Evolutionary conservation across 2,113 vertebrate species (phyloP), one percentile per base, ranked within the genome.

Genomic region (Excalfactoria chinensis): DNA sequence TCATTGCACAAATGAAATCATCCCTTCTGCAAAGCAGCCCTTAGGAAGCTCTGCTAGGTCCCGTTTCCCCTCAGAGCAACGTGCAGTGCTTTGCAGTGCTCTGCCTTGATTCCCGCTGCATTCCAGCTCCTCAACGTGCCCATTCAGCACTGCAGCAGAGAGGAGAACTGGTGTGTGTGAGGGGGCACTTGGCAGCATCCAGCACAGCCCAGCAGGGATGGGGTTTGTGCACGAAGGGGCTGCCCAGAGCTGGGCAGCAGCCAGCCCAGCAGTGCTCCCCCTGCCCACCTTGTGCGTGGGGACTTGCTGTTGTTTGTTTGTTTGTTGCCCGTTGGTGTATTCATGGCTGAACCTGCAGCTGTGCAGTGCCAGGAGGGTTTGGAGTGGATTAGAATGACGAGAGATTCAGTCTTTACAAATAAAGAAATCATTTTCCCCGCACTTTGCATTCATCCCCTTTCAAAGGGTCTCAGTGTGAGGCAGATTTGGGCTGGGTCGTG

Each of bases 361-460:
- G 90, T 73, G 91, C 89, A 51, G 80, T 48, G 63, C 84, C 1
- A 1, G 46, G 58, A 93, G 81, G 90, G 66, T 89, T 95, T 84
- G 73, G 63, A 82, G 78, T 90, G 89, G 87, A 96, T 94, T 93
- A 95, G 84, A 96, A 93, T 89, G 86, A 93, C 84, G 82, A 92
- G 93, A 84, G 86, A 93, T 78, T 40, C 43, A 62, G 80, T 78
- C 94, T 84, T 94, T 77, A 79, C 80, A 95, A 95, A 91, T 93
- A 68, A 95, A 96, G 93, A 86, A 85, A 91, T 94, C 37, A 95
- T 92, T 96, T 95, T 66, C 55, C 76, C 55, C 78, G 66, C 66
- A 26, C 83, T 94, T 81, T 26, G 21, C 88, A 88, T 94, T 95
- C 75, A 80, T 75, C 68, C 49, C 46, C 60, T 78, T 94, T 95